Percentiles rank a stretch among this genome's conserved stretches.
These are phyloP conservation scores for Poeciliopsis retropinna DNA, from an alignment of 2,113 vertebrate species.

Conservation along the genomic window DNA sequence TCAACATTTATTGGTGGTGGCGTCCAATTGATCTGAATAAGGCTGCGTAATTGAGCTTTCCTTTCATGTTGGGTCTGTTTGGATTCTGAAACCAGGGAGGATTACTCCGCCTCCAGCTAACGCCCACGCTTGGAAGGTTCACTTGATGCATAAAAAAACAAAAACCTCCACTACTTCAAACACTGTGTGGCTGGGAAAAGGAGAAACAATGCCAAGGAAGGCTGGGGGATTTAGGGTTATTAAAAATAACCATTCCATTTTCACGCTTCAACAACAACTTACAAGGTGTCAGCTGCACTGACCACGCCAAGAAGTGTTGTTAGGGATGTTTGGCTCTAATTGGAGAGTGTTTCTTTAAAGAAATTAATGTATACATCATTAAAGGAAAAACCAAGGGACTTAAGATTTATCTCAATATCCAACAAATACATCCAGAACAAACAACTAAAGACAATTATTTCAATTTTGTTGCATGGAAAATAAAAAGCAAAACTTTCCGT, in stretches of 20 bases:
- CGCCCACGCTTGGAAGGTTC: constrained; percentile 56
- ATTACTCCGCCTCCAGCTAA: constrained; percentile 61
- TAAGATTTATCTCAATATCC: neutral
- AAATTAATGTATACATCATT: neutral
- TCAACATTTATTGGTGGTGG: constrained; percentile 40
- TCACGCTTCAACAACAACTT: constrained; percentile 1
- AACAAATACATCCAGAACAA: neutral
- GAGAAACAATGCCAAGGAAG: neutral
- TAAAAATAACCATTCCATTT: constrained; percentile 5
- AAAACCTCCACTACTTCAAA: constrained; percentile 40
- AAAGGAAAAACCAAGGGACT: neutral
- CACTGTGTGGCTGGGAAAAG: constrained; percentile 1
- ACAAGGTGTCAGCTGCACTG: neutral
- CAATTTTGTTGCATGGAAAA: neutral
- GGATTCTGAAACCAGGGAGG: constrained; percentile 54
- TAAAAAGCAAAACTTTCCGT: neutral
- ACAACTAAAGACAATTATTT: too few species aligned
- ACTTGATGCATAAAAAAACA: constrained; percentile 22
- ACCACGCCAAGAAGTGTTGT: neutral
- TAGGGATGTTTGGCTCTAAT: neutral
- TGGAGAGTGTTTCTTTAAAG: neutral
- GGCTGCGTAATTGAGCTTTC: constrained; percentile 60
- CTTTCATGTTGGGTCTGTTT: constrained; percentile 67
- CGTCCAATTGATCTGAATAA: constrained; percentile 60
- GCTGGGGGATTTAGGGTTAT: constrained; percentile 19